These are phyloP conservation scores for Nemopilema nomurai DNA, from an alignment of 30 jellyfish, hydroid and myxozoan genomes.

Conservation along the genomic window DNA sequence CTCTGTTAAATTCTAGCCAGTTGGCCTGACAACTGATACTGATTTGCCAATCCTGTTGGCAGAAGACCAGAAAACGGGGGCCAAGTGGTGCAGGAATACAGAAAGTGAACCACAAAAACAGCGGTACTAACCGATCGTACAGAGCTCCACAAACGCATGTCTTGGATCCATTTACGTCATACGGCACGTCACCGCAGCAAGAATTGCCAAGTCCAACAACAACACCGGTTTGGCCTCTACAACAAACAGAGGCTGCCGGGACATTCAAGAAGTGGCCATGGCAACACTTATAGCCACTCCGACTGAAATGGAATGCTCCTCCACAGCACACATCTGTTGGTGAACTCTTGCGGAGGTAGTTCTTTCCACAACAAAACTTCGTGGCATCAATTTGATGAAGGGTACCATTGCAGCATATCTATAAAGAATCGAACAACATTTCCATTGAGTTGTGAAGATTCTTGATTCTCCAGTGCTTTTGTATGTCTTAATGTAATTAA, in stretches of 20 bases:
- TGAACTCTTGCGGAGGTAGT: constrained; percentile 65
- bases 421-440: not conserved
- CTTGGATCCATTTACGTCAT: constrained; percentile 74
- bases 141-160: constrained; percentile 83
- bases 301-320: constrained; percentile 68
- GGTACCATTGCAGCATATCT: constrained; percentile 88
- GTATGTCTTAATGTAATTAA: too few relatives aligned
- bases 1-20: not conserved
- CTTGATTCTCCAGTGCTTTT: not conserved
- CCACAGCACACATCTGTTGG: constrained; percentile 95
- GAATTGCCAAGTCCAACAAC: constrained; percentile 92
- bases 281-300: constrained; percentile 79
- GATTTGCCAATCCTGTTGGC: not conserved
- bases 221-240: constrained; percentile 79
- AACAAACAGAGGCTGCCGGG: constrained; percentile 79
- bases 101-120: not conserved
- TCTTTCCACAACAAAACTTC: constrained; percentile 81
- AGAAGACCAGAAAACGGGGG: not conserved
- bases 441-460: not conserved
- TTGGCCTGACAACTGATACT: not conserved
- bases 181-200: constrained; percentile 97
- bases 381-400: constrained; percentile 69
- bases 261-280: constrained; percentile 74
- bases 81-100: not conserved
- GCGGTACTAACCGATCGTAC: constrained; percentile 58